Percentiles rank a stretch among this genome's conserved stretches.
Evolutionary conservation across 2,797 vertebrate species (phyloP).

Genomic region (Mallotus villosus): DNA sequence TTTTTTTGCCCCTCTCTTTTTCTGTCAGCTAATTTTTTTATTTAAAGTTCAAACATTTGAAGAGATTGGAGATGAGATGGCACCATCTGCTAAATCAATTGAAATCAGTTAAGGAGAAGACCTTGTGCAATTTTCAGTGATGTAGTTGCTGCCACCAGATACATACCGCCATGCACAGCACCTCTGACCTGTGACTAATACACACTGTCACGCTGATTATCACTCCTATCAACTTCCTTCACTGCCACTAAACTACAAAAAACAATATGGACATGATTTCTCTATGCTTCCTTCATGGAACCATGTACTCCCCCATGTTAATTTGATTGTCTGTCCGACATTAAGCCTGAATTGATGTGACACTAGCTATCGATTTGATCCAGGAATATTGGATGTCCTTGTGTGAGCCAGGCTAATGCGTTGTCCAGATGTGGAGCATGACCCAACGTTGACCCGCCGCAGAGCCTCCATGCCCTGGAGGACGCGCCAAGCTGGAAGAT

Average conservation of each 20-base stretch:
- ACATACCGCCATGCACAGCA: conserved; percentile 55
- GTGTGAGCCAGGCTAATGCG: conserved; percentile 65
- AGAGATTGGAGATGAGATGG: conserved; percentile 18
- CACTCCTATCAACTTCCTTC: conserved; percentile 46
- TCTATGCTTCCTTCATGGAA: not conserved
- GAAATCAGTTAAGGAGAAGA: conserved; percentile 71
- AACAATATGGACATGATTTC: not conserved
- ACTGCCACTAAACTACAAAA: conserved; percentile 20
- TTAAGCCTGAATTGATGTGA: conserved; percentile 6
- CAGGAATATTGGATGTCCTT: conserved; percentile 42
- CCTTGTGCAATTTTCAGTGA: conserved; percentile 38
- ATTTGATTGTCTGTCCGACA: conserved; percentile 17
- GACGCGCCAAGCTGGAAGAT: conserved; percentile 37
- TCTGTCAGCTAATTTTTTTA: not conserved
- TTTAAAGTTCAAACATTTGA: conserved; percentile 12
- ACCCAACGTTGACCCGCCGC: conserved; percentile 60
- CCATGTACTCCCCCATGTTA: not conserved
- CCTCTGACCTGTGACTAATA: conserved; percentile 60
- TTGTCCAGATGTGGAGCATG: conserved; percentile 73
- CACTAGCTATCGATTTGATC: conserved; percentile 17
- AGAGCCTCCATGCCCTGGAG: conserved; percentile 41
- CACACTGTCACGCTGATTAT: conserved; percentile 62
- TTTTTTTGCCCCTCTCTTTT: not conserved
- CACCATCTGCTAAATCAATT: conserved; percentile 67
- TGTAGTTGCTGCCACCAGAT: conserved; percentile 53